Percentiles rank a stretch among this genome's conserved stretches.
phyloP scores from a whole-genome alignment of 1,140 invertebrate genomes.

The Steinernema khuongi region DNA sequence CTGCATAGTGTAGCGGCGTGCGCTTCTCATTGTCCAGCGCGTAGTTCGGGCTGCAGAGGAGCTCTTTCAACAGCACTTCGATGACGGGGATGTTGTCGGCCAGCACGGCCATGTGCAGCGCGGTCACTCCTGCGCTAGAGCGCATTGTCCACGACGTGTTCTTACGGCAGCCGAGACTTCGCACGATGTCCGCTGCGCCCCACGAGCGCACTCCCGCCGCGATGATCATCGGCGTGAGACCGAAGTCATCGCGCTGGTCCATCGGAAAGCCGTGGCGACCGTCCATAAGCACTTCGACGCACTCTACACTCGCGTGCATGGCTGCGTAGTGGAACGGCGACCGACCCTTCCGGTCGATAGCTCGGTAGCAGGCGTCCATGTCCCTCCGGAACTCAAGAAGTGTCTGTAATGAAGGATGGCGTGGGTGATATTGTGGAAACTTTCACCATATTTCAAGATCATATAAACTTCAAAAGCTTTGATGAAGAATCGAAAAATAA shows the following conservation, averaged over 20 bases:
- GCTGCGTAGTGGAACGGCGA: slow-evolving; percentile 6
- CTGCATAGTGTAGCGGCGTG: neutral
- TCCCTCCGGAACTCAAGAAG: neutral
- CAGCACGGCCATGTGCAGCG: neutral
- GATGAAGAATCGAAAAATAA: no score
- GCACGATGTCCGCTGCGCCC: neutral
- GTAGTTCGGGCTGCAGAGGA: neutral
- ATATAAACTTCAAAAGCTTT: no score
- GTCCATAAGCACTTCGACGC: neutral
- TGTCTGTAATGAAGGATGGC: neutral
- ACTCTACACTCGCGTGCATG: neutral
- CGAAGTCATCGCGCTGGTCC: neutral
- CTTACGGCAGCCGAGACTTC: neutral
- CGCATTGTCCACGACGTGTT: neutral
- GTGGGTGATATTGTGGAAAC: no score
- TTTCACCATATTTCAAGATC: no score
- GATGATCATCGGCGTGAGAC: neutral
- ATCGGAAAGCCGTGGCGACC: neutral
- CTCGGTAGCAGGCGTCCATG: neutral
- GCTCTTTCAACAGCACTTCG: neutral
- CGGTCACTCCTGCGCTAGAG: neutral
- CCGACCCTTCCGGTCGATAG: neutral
- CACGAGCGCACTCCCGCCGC: neutral
- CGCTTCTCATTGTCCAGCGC: neutral
- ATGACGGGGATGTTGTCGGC: neutral